Percentiles rank a stretch among this genome's conserved stretches.
These are phyloP conservation scores for Lepilemur ruficaudatus DNA, from an alignment of 2,797 vertebrate species.

Conservation along the genomic window DNA sequence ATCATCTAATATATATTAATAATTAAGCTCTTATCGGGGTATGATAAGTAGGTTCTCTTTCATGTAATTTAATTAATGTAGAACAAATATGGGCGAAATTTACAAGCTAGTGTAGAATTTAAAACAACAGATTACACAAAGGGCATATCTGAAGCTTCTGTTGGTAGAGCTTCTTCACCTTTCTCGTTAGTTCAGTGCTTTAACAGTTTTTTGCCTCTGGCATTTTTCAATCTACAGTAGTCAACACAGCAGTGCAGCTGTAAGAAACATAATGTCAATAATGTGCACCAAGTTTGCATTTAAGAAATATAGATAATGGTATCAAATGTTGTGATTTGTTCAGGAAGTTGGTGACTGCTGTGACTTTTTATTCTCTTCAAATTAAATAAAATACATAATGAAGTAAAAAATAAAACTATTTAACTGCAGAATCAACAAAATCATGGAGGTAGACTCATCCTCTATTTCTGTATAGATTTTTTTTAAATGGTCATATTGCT, in stretches of 20 bases:
- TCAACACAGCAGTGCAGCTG: neutral
- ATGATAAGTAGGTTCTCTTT: neutral
- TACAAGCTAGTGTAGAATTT: neutral
- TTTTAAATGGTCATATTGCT: neutral
- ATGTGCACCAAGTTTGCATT: neutral
- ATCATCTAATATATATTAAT: neutral
- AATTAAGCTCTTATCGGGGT: neutral
- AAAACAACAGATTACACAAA: neutral
- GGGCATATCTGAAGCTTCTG: neutral
- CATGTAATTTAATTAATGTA: neutral
- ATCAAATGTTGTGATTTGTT: neutral
- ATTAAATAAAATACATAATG: neutral
- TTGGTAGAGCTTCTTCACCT: neutral
- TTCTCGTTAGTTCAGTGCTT: neutral
- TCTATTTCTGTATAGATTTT: neutral
- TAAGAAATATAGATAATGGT: neutral
- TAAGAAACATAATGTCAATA: neutral
- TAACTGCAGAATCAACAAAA: neutral
- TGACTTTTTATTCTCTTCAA: neutral
- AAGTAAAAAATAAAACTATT: neutral
- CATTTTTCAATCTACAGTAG: neutral
- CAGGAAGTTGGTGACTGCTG: neutral
- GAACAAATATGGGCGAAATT: neutral
- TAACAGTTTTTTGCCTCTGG: neutral
- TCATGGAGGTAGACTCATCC: neutral